Evolutionary conservation across 2,113 vertebrate species (phyloP).

Genomic region (Erythrolamprus reginae): DNA sequence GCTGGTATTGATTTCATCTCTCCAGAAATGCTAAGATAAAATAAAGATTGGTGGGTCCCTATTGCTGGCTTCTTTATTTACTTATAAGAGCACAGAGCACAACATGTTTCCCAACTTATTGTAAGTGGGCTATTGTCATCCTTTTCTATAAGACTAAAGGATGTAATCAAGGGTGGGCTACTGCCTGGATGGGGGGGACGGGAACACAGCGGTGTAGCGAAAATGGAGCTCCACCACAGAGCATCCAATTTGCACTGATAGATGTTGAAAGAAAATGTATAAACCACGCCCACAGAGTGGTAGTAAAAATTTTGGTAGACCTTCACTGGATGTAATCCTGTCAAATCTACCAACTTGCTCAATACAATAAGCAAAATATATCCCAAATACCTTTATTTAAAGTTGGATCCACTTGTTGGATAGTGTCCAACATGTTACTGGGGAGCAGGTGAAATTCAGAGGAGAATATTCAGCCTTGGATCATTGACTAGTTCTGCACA

Average conservation of each 20-base stretch:
- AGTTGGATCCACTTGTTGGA: not conserved
- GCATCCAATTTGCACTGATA: too few relatives aligned
- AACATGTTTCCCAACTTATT: not conserved
- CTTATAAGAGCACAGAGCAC: not conserved
- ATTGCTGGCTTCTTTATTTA: not conserved
- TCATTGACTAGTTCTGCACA: not conserved
- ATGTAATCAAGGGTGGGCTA: too few relatives aligned
- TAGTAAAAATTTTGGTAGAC: too few relatives aligned
- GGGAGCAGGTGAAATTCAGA: not conserved
- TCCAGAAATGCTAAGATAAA: not conserved
- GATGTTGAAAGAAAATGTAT: too few relatives aligned
- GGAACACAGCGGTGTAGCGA: too few relatives aligned
- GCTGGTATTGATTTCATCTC: not conserved
- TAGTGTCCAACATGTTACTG: not conserved
- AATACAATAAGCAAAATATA: not conserved
- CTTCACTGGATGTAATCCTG: not conserved
- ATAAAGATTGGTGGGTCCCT: not conserved
- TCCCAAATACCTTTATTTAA: not conserved
- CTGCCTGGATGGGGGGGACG: too few relatives aligned
- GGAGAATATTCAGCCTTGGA: not conserved
- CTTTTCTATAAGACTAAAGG: not conserved
- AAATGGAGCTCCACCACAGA: too few relatives aligned
- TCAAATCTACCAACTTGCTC: not conserved
- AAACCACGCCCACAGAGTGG: too few relatives aligned
- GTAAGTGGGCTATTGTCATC: not conserved